These are phyloP conservation scores for Cosmopolites sordidus DNA, from an alignment of 2,888 invertebrate genomes.

Conservation along the genomic window DNA sequence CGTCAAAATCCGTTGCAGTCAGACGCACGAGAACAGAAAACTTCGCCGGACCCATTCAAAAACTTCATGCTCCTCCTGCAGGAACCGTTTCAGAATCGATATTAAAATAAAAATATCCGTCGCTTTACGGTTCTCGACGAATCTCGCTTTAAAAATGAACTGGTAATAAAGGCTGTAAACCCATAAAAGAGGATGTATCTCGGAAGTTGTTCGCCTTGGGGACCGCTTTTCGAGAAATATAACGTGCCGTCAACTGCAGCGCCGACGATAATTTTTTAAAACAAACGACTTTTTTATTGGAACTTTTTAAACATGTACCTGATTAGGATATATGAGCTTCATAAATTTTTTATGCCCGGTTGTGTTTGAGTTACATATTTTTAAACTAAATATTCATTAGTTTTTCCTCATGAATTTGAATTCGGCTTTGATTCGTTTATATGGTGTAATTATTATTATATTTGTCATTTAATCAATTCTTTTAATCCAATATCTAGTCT, in stretches of 20 bases:
- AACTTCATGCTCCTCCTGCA: background rate
- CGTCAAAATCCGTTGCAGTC: no score
- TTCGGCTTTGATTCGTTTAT: no score
- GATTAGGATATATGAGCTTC: background rate
- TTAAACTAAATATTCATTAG: no score
- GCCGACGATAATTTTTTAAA: slow-evolving; percentile 13
- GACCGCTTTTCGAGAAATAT: slow-evolving; percentile 3
- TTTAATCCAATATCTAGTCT: no score
- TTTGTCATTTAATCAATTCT: no score
- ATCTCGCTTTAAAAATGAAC: slow-evolving; percentile 15
- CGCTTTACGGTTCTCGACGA: background rate
- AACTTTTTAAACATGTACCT: background rate
- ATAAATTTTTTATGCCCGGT: no score
- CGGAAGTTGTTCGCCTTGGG: slow-evolving; percentile 10
- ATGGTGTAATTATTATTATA: no score
- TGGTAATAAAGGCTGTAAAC: slow-evolving; percentile 17
- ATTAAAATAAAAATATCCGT: background rate
- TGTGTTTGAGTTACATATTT: no score
- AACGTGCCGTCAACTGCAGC: slow-evolving; percentile 16
- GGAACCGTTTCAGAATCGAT: background rate
- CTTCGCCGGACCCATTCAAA: no score
- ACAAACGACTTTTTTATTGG: slow-evolving; percentile 6
- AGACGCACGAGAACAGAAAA: no score
- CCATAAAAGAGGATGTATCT: slow-evolving; percentile 19
- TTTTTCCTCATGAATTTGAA: no score